Conservation (phyloP, 2,888 invertebrate genomes). For the Melinopterus prodromus region DNA sequence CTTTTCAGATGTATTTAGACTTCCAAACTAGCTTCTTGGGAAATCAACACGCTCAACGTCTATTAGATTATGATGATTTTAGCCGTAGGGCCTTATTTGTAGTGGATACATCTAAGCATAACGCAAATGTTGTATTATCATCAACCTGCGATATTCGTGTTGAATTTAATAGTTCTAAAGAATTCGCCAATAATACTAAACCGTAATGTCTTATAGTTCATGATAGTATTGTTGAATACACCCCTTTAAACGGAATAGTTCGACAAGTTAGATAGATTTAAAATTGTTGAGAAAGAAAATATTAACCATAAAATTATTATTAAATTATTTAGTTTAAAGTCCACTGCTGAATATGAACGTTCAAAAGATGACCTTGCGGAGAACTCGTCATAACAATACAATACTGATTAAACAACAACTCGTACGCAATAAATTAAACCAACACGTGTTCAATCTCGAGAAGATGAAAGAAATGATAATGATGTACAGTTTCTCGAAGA, state of each 20-base stretch:
- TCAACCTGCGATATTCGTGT: conserved; percentile 18
- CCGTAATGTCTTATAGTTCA: conserved; percentile 19
- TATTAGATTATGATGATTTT: conserved; percentile 20
- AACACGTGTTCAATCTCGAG: background rate
- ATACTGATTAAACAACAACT: background rate
- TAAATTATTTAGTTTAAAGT: background rate
- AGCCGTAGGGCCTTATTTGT: conserved; percentile 18
- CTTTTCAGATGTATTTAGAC: conserved; percentile 24
- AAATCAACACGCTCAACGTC: background rate
- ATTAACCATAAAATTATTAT: too few relatives aligned
- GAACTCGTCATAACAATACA: background rate
- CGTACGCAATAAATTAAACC: background rate
- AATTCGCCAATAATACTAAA: conserved; percentile 16
- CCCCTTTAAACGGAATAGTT: conserved; percentile 7
- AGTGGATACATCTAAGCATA: conserved; percentile 20
- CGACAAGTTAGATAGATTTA: background rate
- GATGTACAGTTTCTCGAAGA: background rate
- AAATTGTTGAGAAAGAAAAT: background rate
- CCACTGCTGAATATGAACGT: background rate
- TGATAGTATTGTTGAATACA: conserved; percentile 23
- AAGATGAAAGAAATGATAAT: background rate
- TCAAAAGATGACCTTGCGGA: background rate
- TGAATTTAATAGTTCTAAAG: conserved; percentile 20
- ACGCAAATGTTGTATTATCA: conserved; percentile 5
- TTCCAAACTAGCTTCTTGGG: conserved; percentile 26